Evolutionary conservation across 2,797 vertebrate species (phyloP), one percentile per base, ranked within the genome.

Genomic region (Hephaestus fuliginosus): DNA sequence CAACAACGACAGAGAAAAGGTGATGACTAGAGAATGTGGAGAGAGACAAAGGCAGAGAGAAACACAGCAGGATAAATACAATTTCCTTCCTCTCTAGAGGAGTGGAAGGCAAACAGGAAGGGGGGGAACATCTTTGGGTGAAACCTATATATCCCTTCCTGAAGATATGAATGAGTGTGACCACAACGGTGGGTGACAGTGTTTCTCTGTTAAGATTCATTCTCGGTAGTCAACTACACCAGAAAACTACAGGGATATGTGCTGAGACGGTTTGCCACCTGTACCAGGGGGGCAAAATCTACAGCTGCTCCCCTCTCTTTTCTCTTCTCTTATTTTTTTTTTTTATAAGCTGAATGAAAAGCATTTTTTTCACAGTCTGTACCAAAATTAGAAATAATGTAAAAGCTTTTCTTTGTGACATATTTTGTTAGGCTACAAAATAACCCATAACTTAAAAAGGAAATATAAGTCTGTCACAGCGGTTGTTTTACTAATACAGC

Each of bases 11-110:
- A 55, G 48, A 58, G 68, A 62, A 61, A 80, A 61, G 33, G 85
- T 86, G 80, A 89, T 52, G 87, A 92, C 91, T 82, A 61, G 76
- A 83, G 71, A 82, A 81, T 64, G 64, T 61, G 56, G 64, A 76
- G 55, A 82, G 71, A 87, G 72, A 84, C 74, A 77, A 72, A 81
- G 13, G 76, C 71, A 69, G 70, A 57, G 75, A 63, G 76, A 82
- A 86, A 76, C 55, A 67, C n/a, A 46, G 73, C 14, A 6, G 66
- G 55, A 71, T 56, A 46, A 78, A 85, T 49, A 48, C 30, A 61
- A 82, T 88, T 70, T 81, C 77, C 67, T 79, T 74, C 33, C 53
- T 80, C 67, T 78, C 49, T 39, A 79, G 55, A 74, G 14, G 20
- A 60, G n/a, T 73, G 46, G 44, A 64, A 25, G 58, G 36, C 69